Evolutionary conservation across 2,888 invertebrate genomes (phyloP).

Genomic region (Glyphotaelius pellucidus): DNA sequence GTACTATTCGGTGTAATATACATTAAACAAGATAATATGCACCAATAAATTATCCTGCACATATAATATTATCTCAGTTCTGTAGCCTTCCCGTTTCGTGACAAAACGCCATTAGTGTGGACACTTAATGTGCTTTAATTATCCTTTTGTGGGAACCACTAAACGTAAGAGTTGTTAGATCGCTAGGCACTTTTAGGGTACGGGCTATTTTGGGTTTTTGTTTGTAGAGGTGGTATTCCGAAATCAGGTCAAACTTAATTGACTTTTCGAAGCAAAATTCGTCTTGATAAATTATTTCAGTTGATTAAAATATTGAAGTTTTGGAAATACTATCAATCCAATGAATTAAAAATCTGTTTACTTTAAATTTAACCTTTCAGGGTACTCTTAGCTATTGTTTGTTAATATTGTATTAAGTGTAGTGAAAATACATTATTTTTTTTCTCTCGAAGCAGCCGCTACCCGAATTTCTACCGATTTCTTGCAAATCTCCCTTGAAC

Average conservation of each 20-base stretch:
- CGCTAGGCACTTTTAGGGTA: neutral
- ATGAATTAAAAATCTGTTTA: neutral
- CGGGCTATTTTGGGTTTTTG: neutral
- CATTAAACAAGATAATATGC: conserved; percentile 2
- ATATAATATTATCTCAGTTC: neutral
- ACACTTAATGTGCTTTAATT: conserved; percentile 56
- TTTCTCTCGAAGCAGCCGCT: no score
- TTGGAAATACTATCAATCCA: neutral
- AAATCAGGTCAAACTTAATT: neutral
- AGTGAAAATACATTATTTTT: no score
- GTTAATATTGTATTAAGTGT: neutral
- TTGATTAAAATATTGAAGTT: neutral
- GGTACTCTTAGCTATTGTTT: neutral
- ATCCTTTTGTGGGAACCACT: conserved; percentile 46
- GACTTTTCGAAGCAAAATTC: neutral
- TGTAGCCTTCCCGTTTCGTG: conserved; percentile 36
- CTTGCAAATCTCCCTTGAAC: no score
- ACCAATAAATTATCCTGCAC: neutral
- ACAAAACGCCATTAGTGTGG: conserved; percentile 50
- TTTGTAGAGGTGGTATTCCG: neutral
- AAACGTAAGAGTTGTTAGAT: neutral
- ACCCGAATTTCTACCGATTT: no score
- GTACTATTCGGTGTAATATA: neutral
- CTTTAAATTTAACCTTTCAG: neutral
- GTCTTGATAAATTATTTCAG: neutral